Evolutionary conservation across 2,888 invertebrate genomes (phyloP), one percentile per base, ranked within the genome.

Genomic region (Neria commutata): DNA sequence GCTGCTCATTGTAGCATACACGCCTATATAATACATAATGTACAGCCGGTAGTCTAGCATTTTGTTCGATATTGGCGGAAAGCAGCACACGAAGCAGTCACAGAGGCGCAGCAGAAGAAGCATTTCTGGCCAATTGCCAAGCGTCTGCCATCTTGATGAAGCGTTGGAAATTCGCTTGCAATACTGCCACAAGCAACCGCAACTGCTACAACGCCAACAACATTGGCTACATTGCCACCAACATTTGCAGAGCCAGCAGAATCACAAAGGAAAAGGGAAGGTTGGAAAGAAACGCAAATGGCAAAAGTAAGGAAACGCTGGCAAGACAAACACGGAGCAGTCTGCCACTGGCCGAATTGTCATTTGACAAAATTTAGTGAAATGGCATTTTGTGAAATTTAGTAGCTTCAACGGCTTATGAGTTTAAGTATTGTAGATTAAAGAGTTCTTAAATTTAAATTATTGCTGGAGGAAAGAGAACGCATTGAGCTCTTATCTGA

Each of bases 61-160:
- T n/a, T n/a, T n/a, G n/a, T n/a, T n/a, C n/a, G n/a, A n/a, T n/a
- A n/a, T n/a, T n/a, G n/a, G n/a, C n/a, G n/a, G n/a, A n/a, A n/a
- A 29, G 29, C 29, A 29, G 29, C 29, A 11, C 6, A 6, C 6
- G 29, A 6, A 8, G 29, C 29, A 29, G 29, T 11, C 6, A 11
- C 29, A 29, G 29, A 6, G 29, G 6, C 29, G 11, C 29, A 29
- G 11, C 29, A 29, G 29, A 29, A 11, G 29, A 6, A 29, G 29
- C 17, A 57, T 47, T 67, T 67, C 68, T 74, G 73, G 73, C 73
- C 40, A 26, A 11, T 23, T 59, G 67, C 73, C 73, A 73, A 73
- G 71, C 69, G 73, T 75, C 74, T 75, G 73, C 73, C 73, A 73
- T 73, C 74, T 73, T 75, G 73, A 71, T 71, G 69, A 70, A 72